A percentile compares a stretch with the other conserved stretches of the same genome.
Evolutionary conservation across 2,888 invertebrate species (phyloP).

Genomic region (Zaprionus bogoriensis): DNA sequence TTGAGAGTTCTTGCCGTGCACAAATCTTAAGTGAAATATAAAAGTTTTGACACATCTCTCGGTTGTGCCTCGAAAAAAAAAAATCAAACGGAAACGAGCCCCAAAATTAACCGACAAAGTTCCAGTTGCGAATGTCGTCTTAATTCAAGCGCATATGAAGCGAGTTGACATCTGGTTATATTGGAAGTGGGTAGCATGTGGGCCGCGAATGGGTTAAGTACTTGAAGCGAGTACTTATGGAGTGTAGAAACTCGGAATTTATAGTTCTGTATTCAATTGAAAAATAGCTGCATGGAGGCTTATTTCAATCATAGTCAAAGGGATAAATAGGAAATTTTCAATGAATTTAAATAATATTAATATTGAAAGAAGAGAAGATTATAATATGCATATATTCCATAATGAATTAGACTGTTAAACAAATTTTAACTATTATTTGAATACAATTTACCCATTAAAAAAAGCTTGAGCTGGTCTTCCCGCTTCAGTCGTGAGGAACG

Average conservation of each 20-base stretch:
- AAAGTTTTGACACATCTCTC: slow-evolving; percentile 28
- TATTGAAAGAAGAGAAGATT: too few species aligned
- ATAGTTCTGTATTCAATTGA: too few species aligned
- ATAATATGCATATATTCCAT: too few species aligned
- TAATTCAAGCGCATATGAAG: not conserved
- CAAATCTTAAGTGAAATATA: slow-evolving; percentile 31
- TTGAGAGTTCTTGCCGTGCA: not conserved
- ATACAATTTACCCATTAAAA: too few species aligned
- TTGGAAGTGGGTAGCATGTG: not conserved
- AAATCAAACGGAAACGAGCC: not conserved
- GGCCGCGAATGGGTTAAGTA: not conserved
- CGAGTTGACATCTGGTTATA: not conserved
- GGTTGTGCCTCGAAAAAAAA: not conserved
- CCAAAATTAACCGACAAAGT: not conserved
- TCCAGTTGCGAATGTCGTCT: not conserved
- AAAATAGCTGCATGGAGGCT: too few species aligned
- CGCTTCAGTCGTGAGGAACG: too few species aligned
- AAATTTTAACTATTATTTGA: too few species aligned
- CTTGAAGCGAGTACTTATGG: not conserved
- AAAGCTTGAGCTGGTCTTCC: too few species aligned
- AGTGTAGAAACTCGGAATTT: not conserved
- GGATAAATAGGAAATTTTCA: too few species aligned
- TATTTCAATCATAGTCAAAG: not conserved
- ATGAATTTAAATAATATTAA: too few species aligned
- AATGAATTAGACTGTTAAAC: too few species aligned